These are phyloP conservation scores for Plumapathes pennacea DNA, from an alignment of 92 coral and sea anemone species.

Conservation along the genomic window DNA sequence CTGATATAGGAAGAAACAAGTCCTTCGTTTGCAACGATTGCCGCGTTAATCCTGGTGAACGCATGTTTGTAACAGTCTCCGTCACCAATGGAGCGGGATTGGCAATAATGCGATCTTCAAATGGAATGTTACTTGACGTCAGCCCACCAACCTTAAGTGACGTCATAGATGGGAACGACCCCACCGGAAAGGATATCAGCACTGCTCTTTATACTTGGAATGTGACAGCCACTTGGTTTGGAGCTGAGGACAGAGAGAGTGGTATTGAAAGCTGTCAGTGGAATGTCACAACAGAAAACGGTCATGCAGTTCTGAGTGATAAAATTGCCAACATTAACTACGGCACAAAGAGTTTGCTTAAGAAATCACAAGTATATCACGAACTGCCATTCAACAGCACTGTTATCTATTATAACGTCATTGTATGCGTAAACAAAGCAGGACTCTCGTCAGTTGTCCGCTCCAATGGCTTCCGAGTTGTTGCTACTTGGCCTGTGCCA, in stretches of 20 bases:
- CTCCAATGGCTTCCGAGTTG: constrained; percentile 88
- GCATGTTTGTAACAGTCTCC: constrained; percentile 58
- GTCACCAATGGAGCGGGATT: constrained; percentile 86
- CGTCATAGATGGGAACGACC: constrained; percentile 72
- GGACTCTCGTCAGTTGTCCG: constrained; percentile 39
- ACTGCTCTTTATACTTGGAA: constrained; percentile 67
- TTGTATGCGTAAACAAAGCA: constrained; percentile 78
- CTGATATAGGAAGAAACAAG: constrained; percentile 42
- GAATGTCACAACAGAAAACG: constrained; percentile 45
- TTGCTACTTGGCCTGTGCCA: constrained; percentile 80
- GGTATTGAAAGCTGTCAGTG: constrained; percentile 68
- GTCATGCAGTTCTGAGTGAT: constrained; percentile 13
- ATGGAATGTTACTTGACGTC: constrained; percentile 79
- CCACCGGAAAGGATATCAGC: constrained; percentile 49
- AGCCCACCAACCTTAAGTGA: constrained; percentile 80
- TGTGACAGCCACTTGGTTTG: constrained; percentile 79
- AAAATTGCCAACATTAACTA: constrained; percentile 13
- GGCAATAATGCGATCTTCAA: constrained; percentile 56
- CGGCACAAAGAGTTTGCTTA: constrained; percentile 43
- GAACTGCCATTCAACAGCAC: constrained; percentile 24
- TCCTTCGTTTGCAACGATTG: constrained; percentile 65
- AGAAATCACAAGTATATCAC: constrained; percentile 37
- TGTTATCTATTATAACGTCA: constrained; percentile 47
- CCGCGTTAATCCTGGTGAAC: constrained; percentile 49
- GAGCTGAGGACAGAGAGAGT: constrained; percentile 79